Base-by-base conservation (phyloP, 2,888 invertebrate genomes). In the Tetranychus piercei region DNA sequence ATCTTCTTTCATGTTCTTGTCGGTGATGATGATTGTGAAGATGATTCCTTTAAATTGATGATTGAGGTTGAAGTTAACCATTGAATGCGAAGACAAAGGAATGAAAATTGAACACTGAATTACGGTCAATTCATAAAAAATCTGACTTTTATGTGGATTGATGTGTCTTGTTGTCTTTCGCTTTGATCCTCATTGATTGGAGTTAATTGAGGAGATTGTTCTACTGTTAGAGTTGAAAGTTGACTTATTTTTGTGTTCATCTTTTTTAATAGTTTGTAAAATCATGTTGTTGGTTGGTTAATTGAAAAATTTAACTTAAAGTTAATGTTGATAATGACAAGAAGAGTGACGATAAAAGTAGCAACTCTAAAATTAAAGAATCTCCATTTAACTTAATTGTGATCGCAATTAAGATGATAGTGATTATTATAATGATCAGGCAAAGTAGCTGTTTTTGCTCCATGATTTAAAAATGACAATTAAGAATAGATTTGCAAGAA, bases 401-500 rank as follows among this genome's bases (percentile, higher is more conserved):
- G 9, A 55, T 55, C 55, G 55, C 15, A 55, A 55, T 55, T 55
- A 55, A 55, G 55, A 55, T 55, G 55, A 55, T 55, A 55, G 15
- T 55, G 55, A 55, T 55, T 15, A 55, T 55, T 15, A 55, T 55
- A 15, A 55, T 55, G 55, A 55, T 55, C 55, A 55, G 15, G 55
- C 55, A 55, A 55, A 55, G 55, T 55, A 55, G 15, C 55, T 55
- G 15, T 55, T 55, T 11, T 67, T 67, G 67, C 23, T 67, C n/a
- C 18, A 22, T 22, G n/a, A 67, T 67, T 67, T 67, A 67, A 22
- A 22, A 67, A n/a, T n/a, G n/a, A 22, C 67, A 22, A 22, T 22
- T 22, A 18, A 22, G n/a, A 67, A 67, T 22, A 67, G 23, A 67
- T 67, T 67, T 67, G n/a, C 67, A 67, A 67, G 67, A 22, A 22